phyloP scores from a whole-genome alignment of 2,797 vertebrate genomes.

The Clarias platycephalus region DNA sequence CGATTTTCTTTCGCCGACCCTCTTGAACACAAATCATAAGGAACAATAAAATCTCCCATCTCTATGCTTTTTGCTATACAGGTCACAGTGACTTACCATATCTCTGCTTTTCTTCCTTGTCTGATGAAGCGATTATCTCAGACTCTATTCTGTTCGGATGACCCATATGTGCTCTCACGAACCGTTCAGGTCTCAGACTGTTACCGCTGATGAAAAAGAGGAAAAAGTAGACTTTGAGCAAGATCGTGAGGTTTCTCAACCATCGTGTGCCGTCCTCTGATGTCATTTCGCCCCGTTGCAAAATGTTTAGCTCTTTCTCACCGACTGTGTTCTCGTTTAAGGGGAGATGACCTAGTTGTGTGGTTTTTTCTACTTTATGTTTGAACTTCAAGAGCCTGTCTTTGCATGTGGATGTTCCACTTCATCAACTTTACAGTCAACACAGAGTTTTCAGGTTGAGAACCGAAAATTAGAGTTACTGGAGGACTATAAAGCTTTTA shows the following conservation, averaged over 20 bases:
- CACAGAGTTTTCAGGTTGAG: slow-evolving; percentile 29
- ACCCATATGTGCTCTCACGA: slow-evolving; percentile 15
- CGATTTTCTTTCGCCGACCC: slow-evolving; percentile 44
- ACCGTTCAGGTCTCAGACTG: background rate
- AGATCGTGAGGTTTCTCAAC: background rate
- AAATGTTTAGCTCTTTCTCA: slow-evolving; percentile 30
- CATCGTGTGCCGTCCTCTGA: slow-evolving; percentile 11
- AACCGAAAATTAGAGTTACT: background rate
- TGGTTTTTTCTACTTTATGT: slow-evolving; percentile 60
- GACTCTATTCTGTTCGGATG: background rate
- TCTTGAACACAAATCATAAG: slow-evolving; percentile 25
- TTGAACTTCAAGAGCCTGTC: slow-evolving; percentile 53
- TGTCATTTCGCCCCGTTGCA: background rate
- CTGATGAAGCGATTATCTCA: slow-evolving; percentile 13
- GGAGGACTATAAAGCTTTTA: too few relatives aligned
- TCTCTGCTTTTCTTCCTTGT: slow-evolving; percentile 21
- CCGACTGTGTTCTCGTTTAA: slow-evolving; percentile 53
- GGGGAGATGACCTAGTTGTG: slow-evolving; percentile 73
- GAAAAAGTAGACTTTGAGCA: background rate
- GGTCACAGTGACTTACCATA: slow-evolving; percentile 24
- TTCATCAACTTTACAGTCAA: slow-evolving; percentile 60
- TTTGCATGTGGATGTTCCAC: slow-evolving; percentile 58
- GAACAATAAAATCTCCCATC: background rate
- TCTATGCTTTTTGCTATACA: background rate
- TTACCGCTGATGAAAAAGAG: background rate